Evolutionary conservation across 2,113 vertebrate species (phyloP), one percentile per base, ranked within the genome.

Genomic region (Phyllostomus hastatus): DNA sequence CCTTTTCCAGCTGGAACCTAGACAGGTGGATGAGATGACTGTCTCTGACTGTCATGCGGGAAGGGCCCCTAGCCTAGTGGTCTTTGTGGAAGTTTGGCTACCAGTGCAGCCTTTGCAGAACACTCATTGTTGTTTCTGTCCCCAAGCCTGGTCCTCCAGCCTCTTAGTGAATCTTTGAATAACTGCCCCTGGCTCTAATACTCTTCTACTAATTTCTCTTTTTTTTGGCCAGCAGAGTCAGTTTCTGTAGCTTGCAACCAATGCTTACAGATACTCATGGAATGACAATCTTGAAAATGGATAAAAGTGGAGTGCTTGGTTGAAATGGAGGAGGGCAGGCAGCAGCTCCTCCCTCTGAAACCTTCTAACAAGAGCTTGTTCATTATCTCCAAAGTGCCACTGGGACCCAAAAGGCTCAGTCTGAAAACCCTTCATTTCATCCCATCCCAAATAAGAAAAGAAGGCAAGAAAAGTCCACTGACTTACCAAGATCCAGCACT

Each of bases 41-140:
- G 0, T n/a, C 69, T 75, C 46, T n/a, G 38, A 19, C 1, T 7
- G 31, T 52, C 41, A 24, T 1, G 1, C 43, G 12, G 24, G 64
- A 86, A 80, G 66, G 17, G 8, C 43, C 46, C 48, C 57, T 31
- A 73, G n/a, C 50, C 76, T 46, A 35, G 20, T 38, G 0, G 17
- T 6, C 43, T 82, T 46, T 12, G 1, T 1, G 64, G n/a, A 3
- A 1, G 15, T 3, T 15, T 10, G 7, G 19, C 33, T 52, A 2
- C 61, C 38, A 17, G 9, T 4, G 8, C 38, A 54, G 22, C 26
- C 26, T n/a, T 35, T 16, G 22, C 35, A 14, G 7, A 48, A 33
- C 22, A 26, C 33, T 90, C 4, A 0, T 66, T 35, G 12, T 17
- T 3, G 1, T 26, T 46, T 16, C 28, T 1, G 15, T 2, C 79